phyloP scores from a whole-genome alignment of 64 coral and sea anemone species.

The Montipora capricornis region DNA sequence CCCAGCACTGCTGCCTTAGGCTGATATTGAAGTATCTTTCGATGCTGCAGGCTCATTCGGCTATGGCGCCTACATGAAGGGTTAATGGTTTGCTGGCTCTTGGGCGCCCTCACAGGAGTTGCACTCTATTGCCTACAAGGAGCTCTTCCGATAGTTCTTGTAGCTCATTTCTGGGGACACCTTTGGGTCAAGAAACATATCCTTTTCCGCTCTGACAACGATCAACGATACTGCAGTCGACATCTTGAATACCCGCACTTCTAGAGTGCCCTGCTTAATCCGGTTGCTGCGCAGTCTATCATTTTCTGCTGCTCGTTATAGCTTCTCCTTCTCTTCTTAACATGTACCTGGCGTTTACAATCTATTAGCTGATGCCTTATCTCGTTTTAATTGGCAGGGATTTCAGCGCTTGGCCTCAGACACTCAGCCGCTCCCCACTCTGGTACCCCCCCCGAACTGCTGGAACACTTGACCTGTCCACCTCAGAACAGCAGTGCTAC shows the following conservation, averaged over 20 bases:
- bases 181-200: too few relatives aligned
- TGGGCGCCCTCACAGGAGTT: too few relatives aligned
- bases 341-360: constrained; percentile 37
- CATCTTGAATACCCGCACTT: constrained; percentile 17
- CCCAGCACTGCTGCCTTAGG: too few relatives aligned
- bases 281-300: background rate
- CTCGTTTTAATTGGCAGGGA: constrained; percentile 57
- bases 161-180: background rate
- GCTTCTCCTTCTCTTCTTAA: constrained; percentile 8
- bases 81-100: too few relatives aligned
- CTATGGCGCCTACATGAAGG: too few relatives aligned
- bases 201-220: too few relatives aligned
- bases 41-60: too few relatives aligned
- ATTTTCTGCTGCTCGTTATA: background rate
- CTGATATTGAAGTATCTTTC: too few relatives aligned
- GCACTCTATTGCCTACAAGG: too few relatives aligned
- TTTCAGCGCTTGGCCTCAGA: constrained; percentile 9
- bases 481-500: background rate
- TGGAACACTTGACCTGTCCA: background rate
- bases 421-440: background rate
- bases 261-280: constrained; percentile 23
- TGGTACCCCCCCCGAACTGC: background rate
- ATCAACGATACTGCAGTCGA: background rate
- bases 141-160: background rate
- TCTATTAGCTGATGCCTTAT: constrained; percentile 34